Evolutionary conservation across 2,797 vertebrate genomes (phyloP).

Genomic region (Spinus olivaceus): DNA sequence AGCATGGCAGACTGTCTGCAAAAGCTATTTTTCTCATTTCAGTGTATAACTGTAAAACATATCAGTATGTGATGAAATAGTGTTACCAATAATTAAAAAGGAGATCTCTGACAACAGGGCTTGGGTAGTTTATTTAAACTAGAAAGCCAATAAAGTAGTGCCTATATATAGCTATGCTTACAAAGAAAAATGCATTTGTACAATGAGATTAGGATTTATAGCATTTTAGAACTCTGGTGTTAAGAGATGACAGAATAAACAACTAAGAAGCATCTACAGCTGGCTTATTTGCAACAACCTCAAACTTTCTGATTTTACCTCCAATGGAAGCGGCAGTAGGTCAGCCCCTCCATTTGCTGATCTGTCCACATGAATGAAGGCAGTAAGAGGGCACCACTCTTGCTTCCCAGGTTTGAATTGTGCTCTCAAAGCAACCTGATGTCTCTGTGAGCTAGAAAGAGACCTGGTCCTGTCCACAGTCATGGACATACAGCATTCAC

Average conservation of each 20-base stretch:
- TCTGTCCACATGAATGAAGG: neutral
- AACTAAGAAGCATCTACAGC: neutral
- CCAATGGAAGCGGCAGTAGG: neutral
- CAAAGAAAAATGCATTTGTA: neutral
- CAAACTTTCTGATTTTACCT: neutral
- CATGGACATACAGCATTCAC: neutral
- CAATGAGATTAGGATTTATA: neutral
- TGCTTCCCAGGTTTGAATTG: neutral
- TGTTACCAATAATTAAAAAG: neutral
- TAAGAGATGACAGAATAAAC: neutral
- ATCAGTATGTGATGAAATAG: neutral
- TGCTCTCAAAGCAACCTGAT: neutral
- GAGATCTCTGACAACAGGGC: neutral
- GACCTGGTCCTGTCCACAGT: neutral
- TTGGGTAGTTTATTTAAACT: neutral
- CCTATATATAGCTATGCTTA: neutral
- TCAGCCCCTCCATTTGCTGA: neutral
- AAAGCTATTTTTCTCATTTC: neutral
- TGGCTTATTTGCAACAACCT: neutral
- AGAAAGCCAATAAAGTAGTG: neutral
- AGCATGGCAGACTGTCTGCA: neutral
- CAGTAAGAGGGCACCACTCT: neutral
- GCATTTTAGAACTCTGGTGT: neutral
- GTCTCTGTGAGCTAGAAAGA: neutral
- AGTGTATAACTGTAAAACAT: neutral